These are phyloP conservation scores for Ctenopoma multispine DNA, from an alignment of 2,797 vertebrate species.

Conservation along the genomic window DNA sequence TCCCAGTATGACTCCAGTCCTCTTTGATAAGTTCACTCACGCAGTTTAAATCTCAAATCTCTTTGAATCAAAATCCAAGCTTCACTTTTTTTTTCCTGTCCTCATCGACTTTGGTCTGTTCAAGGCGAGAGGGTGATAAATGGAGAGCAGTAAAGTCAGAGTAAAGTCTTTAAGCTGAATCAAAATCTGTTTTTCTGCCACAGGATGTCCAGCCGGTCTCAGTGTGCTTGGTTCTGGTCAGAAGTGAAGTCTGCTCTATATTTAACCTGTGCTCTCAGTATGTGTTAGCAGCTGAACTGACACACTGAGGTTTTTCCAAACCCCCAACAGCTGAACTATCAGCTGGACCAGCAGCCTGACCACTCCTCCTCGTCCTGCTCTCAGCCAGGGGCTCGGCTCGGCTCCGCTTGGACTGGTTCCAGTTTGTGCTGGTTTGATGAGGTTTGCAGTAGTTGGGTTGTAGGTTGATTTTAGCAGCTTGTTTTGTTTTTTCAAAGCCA, in stretches of 20 bases:
- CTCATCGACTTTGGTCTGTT: slow-evolving; percentile 75
- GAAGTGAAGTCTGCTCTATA: slow-evolving; percentile 88
- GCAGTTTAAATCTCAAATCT: slow-evolving; percentile 52
- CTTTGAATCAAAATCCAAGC: slow-evolving; percentile 31
- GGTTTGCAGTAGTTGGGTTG: background rate
- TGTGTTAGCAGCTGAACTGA: slow-evolving; percentile 92
- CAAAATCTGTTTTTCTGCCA: slow-evolving; percentile 75
- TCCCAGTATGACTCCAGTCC: slow-evolving; percentile 55
- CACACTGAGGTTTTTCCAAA: slow-evolving; percentile 83
- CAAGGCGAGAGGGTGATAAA: slow-evolving; percentile 11
- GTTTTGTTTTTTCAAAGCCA: slow-evolving; percentile 7
- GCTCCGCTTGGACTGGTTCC: background rate
- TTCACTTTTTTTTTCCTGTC: slow-evolving; percentile 46
- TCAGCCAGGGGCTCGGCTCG: slow-evolving; percentile 24
- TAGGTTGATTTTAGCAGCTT: background rate
- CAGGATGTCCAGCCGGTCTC: slow-evolving; percentile 15
- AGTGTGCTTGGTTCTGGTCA: slow-evolving; percentile 74
- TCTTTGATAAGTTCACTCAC: slow-evolving; percentile 53
- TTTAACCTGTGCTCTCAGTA: slow-evolving; percentile 94
- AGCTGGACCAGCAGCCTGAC: slow-evolving; percentile 43
- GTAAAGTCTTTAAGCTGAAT: slow-evolving; percentile 77
- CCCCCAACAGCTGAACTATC: slow-evolving; percentile 74
- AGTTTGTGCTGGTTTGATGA: background rate
- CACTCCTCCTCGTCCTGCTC: slow-evolving; percentile 40
- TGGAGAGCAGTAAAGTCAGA: slow-evolving; percentile 53